Conservation (phyloP, 2,113 vertebrate species). For the Tinamus guttatus region DNA sequence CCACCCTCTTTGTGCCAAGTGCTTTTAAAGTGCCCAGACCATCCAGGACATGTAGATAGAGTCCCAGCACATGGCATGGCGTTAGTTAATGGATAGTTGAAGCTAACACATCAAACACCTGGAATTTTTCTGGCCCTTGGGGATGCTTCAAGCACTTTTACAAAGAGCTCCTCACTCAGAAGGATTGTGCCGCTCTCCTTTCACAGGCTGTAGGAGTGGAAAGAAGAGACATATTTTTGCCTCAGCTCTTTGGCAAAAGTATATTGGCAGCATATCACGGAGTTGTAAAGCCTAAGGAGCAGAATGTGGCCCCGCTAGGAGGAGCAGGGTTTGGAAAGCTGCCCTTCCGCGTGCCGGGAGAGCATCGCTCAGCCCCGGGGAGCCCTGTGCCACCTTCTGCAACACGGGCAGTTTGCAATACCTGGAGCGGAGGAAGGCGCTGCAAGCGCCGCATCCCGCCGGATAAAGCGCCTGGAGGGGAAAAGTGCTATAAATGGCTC, state of each 20-base stretch:
- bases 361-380: not conserved
- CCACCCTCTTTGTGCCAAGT: not conserved
- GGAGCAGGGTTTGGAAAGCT: not conserved
- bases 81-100: not conserved
- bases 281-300: conserved; percentile 56
- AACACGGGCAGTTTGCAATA: not conserved
- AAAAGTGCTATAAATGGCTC: not conserved
- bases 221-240: conserved; percentile 47
- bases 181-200: not conserved
- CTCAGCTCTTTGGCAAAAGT: conserved; percentile 46
- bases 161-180: not conserved
- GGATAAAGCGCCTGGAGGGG: not conserved
- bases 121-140: not conserved
- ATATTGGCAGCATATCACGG: conserved; percentile 31
- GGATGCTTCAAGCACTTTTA: not conserved
- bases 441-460: not conserved
- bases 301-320: not conserved
- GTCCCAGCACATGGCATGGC: not conserved
- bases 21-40: not conserved
- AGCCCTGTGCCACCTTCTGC: not conserved
- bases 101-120: not conserved
- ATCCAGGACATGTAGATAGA: not conserved
- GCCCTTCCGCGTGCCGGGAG: not conserved
- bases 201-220: conserved; percentile 32
- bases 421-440: not conserved